phyloP scores from a whole-genome alignment of 2,888 invertebrate species.

The Branchipolynoe longqiensis region DNA sequence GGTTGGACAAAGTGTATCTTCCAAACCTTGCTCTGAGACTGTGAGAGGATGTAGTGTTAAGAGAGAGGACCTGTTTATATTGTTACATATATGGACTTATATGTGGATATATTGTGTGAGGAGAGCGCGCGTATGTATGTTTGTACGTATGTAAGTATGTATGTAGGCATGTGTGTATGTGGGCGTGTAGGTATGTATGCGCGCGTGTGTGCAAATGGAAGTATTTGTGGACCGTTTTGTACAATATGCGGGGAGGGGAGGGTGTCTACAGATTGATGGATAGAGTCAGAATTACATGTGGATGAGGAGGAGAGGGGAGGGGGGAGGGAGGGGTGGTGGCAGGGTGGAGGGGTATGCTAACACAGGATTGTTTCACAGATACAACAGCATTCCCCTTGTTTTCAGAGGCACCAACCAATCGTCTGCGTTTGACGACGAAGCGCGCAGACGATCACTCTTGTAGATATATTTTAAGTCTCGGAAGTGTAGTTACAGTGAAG shows the following conservation, averaged over 20 bases:
- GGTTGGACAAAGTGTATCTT: slow-evolving; percentile 40
- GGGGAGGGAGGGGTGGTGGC: too few species aligned
- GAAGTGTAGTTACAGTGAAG: slow-evolving; percentile 32
- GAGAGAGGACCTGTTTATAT: slow-evolving; percentile 46
- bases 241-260: neutral
- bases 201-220: too few species aligned
- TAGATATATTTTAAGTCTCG: slow-evolving; percentile 46
- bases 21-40: slow-evolving; percentile 43
- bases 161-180: too few species aligned
- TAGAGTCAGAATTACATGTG: slow-evolving; percentile 21
- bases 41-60: slow-evolving; percentile 26
- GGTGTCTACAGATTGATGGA: neutral
- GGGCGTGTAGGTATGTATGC: too few species aligned
- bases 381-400: slow-evolving; percentile 12
- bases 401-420: neutral
- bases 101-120: slow-evolving; percentile 18
- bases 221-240: neutral
- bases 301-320: neutral
- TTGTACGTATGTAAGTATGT: too few species aligned
- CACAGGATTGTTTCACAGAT: neutral
- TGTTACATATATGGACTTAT: slow-evolving; percentile 39
- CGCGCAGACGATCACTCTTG: too few species aligned
- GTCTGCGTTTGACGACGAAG: neutral
- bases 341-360: neutral
- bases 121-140: slow-evolving; percentile 7